A percentile compares a stretch with the other conserved stretches of the same genome.
These are phyloP conservation scores for Maniola jurtina DNA, from an alignment of 1,140 invertebrate species.

Conservation along the genomic window DNA sequence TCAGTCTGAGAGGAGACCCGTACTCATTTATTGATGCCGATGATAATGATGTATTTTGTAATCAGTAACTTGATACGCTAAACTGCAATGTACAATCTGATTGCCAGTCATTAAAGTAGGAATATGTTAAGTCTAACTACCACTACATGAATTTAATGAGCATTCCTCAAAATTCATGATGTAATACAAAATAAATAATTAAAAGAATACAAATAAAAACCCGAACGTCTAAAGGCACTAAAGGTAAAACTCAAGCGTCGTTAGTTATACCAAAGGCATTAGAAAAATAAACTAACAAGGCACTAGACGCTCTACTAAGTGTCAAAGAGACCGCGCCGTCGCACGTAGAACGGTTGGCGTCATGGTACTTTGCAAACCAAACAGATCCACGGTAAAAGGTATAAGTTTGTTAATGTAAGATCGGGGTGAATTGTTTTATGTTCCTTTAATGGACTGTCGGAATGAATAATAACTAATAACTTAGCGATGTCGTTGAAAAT, in stretches of 20 bases:
- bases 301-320: conserved; percentile 44
- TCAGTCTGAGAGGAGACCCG: too few species aligned
- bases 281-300: conserved; percentile 30
- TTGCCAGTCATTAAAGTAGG: too few species aligned
- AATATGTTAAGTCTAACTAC: too few species aligned
- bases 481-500: not conserved
- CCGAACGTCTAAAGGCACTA: not conserved
- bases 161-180: too few species aligned
- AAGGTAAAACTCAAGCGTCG: not conserved
- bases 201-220: too few species aligned
- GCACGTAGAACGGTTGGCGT: conserved; percentile 34
- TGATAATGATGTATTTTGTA: too few species aligned
- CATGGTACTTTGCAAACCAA: conserved; percentile 63
- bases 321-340: conserved; percentile 54
- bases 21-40: too few species aligned
- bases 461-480: conserved; percentile 1
- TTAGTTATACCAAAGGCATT: conserved; percentile 23
- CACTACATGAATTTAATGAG: too few species aligned
- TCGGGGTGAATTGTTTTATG: conserved; percentile 11
- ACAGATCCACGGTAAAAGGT: conserved; percentile 31
- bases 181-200: too few species aligned
- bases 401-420: conserved; percentile 15
- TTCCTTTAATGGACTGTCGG: not conserved
- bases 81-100: too few species aligned
- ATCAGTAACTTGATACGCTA: too few species aligned